Evolutionary conservation across 2,888 invertebrate genomes (phyloP).

Genomic region (Clostera curtula): DNA sequence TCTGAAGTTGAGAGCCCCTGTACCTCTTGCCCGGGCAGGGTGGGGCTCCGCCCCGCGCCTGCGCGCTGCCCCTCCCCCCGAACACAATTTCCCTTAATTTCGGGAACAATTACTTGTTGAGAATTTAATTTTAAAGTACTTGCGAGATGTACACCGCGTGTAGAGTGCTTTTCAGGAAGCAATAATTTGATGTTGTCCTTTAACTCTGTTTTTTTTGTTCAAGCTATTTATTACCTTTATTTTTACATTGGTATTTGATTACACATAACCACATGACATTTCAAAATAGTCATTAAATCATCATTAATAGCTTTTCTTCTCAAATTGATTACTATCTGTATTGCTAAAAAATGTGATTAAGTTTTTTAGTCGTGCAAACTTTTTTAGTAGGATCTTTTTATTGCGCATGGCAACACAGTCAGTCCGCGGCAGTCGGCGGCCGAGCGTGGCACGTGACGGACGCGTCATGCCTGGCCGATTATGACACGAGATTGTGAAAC

Average conservation of each 20-base stretch:
- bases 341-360: no score
- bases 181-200: conserved; percentile 15
- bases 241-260: no score
- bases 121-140: conserved; percentile 41
- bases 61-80: conserved; percentile 30
- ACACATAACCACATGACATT: no score
- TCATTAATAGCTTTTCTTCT: no score
- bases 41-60: conserved; percentile 52
- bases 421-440: conserved; percentile 52
- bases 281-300: no score
- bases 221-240: not conserved
- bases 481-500: conserved; percentile 22
- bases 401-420: conserved; percentile 32
- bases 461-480: conserved; percentile 39
- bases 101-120: conserved; percentile 42
- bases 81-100: conserved; percentile 39
- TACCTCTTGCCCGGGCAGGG: conserved; percentile 53
- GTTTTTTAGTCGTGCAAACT: conserved; percentile 4
- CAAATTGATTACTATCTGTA: no score
- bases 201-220: not conserved
- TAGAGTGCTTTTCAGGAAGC: conserved; percentile 11
- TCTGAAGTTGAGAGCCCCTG: conserved; percentile 8
- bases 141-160: conserved; percentile 26
- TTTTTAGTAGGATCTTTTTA: conserved; percentile 13
- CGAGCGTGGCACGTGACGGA: conserved; percentile 43